Evolutionary conservation across 1,140 invertebrate genomes (phyloP), one percentile per base, ranked within the genome.

Genomic region (Cotesia chilonis): DNA sequence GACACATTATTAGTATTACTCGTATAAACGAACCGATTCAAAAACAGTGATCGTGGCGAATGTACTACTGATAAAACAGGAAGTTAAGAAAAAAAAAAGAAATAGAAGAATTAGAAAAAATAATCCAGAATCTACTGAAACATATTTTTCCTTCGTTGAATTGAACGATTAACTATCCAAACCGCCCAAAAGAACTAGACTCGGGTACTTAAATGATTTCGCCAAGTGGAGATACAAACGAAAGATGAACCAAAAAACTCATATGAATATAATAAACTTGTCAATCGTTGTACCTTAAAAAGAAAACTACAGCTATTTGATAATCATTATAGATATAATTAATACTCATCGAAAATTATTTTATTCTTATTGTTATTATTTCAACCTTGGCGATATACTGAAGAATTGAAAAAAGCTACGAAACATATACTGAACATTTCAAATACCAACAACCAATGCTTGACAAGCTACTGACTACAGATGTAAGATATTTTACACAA

Each of bases 301-400:
- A 60, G 75, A 57, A 63, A 75, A 64, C 59, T 28, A 17, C 68
- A 20, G 35, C 10, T 77, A 69, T 71, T 14, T 74, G 12, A 69
- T n/a, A 75, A 74, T 52, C 68, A 72, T 52, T 72, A 68, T 36
- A 71, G 17, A 52, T 67, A 72, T 66, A 69, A 69, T 59, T 4
- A 55, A 3, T 1, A 68, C 41, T 17, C 5, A 71, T 54, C 75
- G 72, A 76, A 74, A 69, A 74, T 54, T 76, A 74, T 72, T 57
- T 54, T 72, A 65, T 70, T 55, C 69, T 20, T 76, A 28, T 55
- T 75, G 28, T 68, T 75, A 83, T 74, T 82, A 79, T 75, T 75
- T 60, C 51, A 73, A 54, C 64, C 68, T 17, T 74, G 65, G 68
- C 57, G 68, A 69, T 12, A 71, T 57, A 55, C 14, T 4, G 36